Conservation (phyloP, 2,888 invertebrate species). For the Crematogaster levior region DNA sequence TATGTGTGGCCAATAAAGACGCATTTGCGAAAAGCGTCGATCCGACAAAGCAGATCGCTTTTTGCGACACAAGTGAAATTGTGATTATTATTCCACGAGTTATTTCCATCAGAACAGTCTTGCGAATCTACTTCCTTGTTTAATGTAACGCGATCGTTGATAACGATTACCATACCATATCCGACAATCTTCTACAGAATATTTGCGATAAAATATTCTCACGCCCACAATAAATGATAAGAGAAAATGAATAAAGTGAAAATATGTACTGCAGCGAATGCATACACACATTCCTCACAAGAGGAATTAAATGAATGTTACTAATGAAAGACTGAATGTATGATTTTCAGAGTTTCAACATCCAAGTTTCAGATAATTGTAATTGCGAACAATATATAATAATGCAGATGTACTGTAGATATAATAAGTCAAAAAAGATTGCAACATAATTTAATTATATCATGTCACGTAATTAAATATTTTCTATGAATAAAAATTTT, state of each 20-base stretch:
- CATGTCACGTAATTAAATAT: background rate
- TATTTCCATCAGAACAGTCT: background rate
- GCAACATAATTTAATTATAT: background rate
- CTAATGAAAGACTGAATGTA: constrained; percentile 1
- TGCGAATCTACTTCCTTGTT: background rate
- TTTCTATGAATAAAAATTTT: background rate
- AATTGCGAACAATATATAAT: background rate
- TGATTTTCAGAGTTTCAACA: background rate
- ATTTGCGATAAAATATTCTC: constrained; percentile 7
- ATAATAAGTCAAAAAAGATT: background rate
- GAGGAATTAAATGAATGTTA: constrained; percentile 2
- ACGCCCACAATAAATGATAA: constrained; percentile 16
- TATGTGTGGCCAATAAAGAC: constrained; percentile 27
- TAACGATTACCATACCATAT: constrained; percentile 7
- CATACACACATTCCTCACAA: background rate
- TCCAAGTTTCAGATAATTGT: constrained; percentile 25
- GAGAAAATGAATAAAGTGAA: background rate
- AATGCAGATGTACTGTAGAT: no score
- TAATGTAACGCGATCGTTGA: constrained; percentile 17
- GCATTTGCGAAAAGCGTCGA: constrained; percentile 18
- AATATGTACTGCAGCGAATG: background rate
- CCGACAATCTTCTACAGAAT: background rate
- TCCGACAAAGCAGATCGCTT: constrained; percentile 18
- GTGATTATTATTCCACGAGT: constrained; percentile 26
- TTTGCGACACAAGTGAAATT: constrained; percentile 11